Percentiles rank a stretch among this genome's conserved stretches.
phyloP scores from a whole-genome alignment of 2,113 vertebrate genomes.

The Erythrolamprus reginae region DNA sequence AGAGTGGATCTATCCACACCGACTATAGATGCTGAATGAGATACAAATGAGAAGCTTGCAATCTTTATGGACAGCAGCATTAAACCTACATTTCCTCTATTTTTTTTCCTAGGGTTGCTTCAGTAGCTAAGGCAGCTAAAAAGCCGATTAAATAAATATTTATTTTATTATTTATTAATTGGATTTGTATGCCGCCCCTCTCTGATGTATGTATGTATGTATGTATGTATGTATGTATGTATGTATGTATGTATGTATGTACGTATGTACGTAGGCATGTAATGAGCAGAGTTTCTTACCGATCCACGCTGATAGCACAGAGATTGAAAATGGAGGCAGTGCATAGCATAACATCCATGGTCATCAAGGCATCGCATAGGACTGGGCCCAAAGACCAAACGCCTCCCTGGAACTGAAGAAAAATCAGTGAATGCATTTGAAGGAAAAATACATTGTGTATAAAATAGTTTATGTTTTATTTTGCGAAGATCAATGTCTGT shows the following conservation, averaged over 20 bases:
- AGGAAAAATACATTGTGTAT: too few species aligned
- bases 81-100: not conserved
- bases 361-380: conserved; percentile 87
- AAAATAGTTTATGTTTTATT: too few species aligned
- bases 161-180: too few species aligned
- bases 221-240: not conserved
- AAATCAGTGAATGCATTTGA: not conserved
- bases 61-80: not conserved
- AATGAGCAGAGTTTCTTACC: conserved; percentile 55
- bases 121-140: not conserved
- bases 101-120: not conserved
- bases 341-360: conserved; percentile 94
- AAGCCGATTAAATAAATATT: not conserved
- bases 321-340: conserved; percentile 94
- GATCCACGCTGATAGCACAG: conserved; percentile 91
- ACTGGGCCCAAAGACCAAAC: conserved; percentile 78
- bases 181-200: too few species aligned
- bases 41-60: not conserved
- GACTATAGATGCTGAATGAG: not conserved
- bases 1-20: not conserved
- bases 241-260: not conserved
- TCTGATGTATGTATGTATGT: not conserved
- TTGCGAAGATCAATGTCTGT: too few species aligned
- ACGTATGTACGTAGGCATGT: too few species aligned
- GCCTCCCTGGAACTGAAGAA: conserved; percentile 84